phyloP scores from a whole-genome alignment of 2,113 vertebrate genomes.

The Panthera leo region DNA sequence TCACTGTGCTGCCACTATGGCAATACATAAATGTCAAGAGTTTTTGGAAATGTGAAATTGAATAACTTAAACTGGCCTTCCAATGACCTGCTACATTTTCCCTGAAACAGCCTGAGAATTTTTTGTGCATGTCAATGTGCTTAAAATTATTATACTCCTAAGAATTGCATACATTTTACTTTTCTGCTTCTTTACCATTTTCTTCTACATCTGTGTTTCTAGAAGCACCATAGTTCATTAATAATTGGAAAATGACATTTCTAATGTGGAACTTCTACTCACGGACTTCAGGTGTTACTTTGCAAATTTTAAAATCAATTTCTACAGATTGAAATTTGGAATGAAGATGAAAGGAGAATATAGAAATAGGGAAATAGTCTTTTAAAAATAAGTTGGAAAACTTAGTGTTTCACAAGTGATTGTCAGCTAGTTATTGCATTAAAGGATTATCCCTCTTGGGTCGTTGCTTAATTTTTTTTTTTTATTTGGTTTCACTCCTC shows the following conservation, averaged over 20 bases:
- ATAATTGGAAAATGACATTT: conserved; percentile 45
- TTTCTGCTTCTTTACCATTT: conserved; percentile 33
- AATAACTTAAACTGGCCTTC: conserved; percentile 41
- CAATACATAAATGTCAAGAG: conserved; percentile 49
- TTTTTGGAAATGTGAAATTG: conserved; percentile 31
- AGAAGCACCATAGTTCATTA: background rate
- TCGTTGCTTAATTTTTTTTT: conserved; percentile 63
- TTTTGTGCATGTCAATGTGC: background rate
- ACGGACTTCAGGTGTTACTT: background rate
- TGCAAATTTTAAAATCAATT: conserved; percentile 53
- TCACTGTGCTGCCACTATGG: conserved; percentile 46
- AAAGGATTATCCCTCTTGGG: conserved; percentile 63
- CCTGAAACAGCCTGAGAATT: conserved; percentile 16
- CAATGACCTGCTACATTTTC: background rate
- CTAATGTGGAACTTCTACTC: background rate
- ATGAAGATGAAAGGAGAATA: conserved; percentile 4
- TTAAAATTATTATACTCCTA: conserved; percentile 25
- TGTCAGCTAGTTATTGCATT: conserved; percentile 72
- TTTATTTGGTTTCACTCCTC: conserved; percentile 71
- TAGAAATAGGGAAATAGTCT: background rate
- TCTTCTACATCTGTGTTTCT: conserved; percentile 40
- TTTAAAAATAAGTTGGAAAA: conserved; percentile 10
- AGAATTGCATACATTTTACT: conserved; percentile 48
- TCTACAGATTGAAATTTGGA: conserved; percentile 49
- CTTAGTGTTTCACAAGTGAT: conserved; percentile 53